Evolutionary conservation across 2,113 vertebrate species (phyloP).

Genomic region (Propithecus coquereli): DNA sequence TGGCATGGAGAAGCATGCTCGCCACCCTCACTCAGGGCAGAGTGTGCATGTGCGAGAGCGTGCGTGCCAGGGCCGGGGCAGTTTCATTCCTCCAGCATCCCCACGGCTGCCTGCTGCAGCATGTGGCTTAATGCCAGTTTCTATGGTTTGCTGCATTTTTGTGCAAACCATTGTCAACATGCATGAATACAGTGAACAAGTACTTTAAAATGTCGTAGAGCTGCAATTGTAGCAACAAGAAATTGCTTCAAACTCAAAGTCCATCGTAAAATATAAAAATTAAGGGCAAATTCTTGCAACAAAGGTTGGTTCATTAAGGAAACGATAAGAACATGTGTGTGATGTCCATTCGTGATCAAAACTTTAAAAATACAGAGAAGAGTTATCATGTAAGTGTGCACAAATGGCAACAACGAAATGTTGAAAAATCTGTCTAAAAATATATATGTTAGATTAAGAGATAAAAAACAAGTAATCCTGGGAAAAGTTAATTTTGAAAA

Average conservation of each 20-base stretch:
- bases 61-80: neutral
- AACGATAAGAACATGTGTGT: slow-evolving; percentile 27
- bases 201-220: slow-evolving; percentile 44
- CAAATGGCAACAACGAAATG: neutral
- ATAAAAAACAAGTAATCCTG: neutral
- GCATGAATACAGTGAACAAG: neutral
- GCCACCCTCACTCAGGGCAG: neutral
- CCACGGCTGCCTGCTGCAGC: neutral
- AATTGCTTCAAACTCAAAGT: slow-evolving; percentile 46
- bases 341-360: neutral
- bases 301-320: neutral
- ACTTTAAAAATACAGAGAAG: neutral
- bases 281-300: slow-evolving; percentile 46
- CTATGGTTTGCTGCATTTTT: slow-evolving; percentile 46
- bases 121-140: slow-evolving; percentile 18
- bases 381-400: neutral
- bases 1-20: neutral
- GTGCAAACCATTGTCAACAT: slow-evolving; percentile 26
- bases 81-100: neutral
- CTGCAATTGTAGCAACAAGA: neutral
- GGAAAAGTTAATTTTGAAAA: neutral
- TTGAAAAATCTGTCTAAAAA: neutral
- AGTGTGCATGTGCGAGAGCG: fast-evolving
- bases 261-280: neutral
- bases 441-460: neutral